phyloP scores from a whole-genome alignment of 2,888 invertebrate species.

The Harmothoe impar region DNA sequence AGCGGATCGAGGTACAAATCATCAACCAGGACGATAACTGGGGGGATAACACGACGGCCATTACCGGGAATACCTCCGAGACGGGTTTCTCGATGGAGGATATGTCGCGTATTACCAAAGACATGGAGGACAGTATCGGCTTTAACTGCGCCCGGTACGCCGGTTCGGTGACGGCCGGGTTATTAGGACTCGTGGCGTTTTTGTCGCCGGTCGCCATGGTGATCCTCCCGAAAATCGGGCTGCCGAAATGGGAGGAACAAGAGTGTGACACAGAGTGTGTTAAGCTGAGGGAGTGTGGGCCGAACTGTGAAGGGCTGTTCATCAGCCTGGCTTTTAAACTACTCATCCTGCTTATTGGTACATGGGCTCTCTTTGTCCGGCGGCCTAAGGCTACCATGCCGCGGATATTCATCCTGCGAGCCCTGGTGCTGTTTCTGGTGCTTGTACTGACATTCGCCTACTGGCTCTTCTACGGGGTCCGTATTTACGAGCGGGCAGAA shows the following conservation, averaged over 20 bases:
- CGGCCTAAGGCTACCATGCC: slow-evolving; percentile 94
- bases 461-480: slow-evolving; percentile 98
- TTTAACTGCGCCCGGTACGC: slow-evolving; percentile 86
- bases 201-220: slow-evolving; percentile 97
- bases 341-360: slow-evolving; percentile 92
- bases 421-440: slow-evolving; percentile 93
- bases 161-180: slow-evolving; percentile 90
- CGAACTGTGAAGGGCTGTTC: slow-evolving; percentile 90
- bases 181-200: slow-evolving; percentile 92
- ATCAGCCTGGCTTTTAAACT: slow-evolving; percentile 95
- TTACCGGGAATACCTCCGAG: slow-evolving; percentile 98
- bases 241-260: slow-evolving; percentile 85
- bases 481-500: slow-evolving; percentile 85
- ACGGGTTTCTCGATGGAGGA: slow-evolving; percentile 97
- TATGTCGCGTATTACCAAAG: slow-evolving; percentile 82
- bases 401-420: slow-evolving; percentile 94
- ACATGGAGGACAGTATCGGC: slow-evolving; percentile 77
- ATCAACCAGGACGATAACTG: slow-evolving; percentile 98
- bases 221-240: slow-evolving; percentile 91
- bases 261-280: slow-evolving; percentile 61
- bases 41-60: slow-evolving; percentile 98
- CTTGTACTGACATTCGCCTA: slow-evolving; percentile 97
- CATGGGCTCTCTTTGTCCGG: slow-evolving; percentile 95
- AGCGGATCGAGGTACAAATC: slow-evolving; percentile 93
- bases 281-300: slow-evolving; percentile 70